Evolutionary conservation across 2,113 vertebrate species (phyloP).

Genomic region (Dipodomys spectabilis): DNA sequence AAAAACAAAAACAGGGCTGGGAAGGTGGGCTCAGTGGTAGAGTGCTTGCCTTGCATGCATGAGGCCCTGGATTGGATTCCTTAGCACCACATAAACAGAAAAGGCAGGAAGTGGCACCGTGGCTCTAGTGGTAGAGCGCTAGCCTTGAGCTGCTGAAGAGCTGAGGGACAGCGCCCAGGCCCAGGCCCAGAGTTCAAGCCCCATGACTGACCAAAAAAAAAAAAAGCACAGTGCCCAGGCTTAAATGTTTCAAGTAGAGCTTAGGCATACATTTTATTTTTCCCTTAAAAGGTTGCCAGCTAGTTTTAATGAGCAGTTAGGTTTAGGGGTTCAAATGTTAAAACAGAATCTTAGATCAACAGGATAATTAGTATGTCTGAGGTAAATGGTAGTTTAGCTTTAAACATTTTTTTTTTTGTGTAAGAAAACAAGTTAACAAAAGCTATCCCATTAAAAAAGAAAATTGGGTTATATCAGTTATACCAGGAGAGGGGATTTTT

Average conservation of each 20-base stretch:
- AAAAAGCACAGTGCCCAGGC: not conserved
- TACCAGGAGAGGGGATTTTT: not conserved
- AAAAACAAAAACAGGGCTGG: too few relatives aligned
- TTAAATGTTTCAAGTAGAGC: constrained; percentile 34
- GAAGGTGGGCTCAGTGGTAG: too few relatives aligned
- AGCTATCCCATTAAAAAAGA: not conserved
- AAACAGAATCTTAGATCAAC: not conserved
- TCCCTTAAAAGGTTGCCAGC: not conserved
- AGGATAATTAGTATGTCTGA: constrained; percentile 11
- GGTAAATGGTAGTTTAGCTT: constrained; percentile 36
- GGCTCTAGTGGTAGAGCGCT: too few relatives aligned
- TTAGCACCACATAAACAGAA: too few relatives aligned
- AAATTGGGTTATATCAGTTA: too few relatives aligned
- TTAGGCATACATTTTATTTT: not conserved
- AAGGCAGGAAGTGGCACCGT: too few relatives aligned
- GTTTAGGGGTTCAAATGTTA: constrained; percentile 18
- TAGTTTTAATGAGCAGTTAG: constrained; percentile 26
- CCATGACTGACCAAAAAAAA: too few relatives aligned
- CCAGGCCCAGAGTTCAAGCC: too few relatives aligned
- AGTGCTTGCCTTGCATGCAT: too few relatives aligned
- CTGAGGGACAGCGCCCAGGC: too few relatives aligned
- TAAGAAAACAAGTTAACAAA: constrained; percentile 30
- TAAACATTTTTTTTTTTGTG: not conserved
- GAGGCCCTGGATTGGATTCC: too few relatives aligned
- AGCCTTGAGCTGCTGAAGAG: too few relatives aligned